Evolutionary conservation across 1,140 invertebrate species (phyloP).

Genomic region (Gonatopus flavifemur): DNA sequence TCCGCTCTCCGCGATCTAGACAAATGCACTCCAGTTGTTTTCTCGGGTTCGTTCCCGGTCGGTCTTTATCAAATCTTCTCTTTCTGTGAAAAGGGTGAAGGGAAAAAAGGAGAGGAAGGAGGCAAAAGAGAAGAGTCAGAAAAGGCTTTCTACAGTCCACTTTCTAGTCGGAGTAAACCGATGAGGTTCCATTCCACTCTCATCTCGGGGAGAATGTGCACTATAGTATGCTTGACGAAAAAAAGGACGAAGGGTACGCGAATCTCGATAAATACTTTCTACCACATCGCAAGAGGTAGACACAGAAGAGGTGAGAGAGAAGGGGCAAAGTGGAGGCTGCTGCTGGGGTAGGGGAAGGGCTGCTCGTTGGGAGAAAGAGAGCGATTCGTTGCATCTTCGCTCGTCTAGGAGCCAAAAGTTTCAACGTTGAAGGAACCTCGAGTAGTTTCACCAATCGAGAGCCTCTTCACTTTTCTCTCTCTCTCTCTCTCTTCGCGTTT

Average conservation of each 20-base stretch:
- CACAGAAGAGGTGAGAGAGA: conserved; percentile 11
- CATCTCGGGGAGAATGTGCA: conserved; percentile 16
- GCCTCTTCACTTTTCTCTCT: conserved; percentile 25
- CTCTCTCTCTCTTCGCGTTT: conserved; percentile 12
- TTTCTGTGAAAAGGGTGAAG: conserved; percentile 3
- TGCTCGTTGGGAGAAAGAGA: background rate
- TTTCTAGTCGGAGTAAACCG: conserved; percentile 33
- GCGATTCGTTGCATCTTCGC: conserved; percentile 27
- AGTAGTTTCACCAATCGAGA: conserved; percentile 38
- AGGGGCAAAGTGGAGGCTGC: background rate
- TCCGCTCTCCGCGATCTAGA: conserved; percentile 45
- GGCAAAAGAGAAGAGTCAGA: conserved; percentile 21
- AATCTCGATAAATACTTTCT: conserved; percentile 44
- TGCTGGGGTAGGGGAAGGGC: background rate
- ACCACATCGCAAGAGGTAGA: conserved; percentile 34
- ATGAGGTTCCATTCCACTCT: conserved; percentile 32
- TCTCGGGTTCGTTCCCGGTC: conserved; percentile 38
- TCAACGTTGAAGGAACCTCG: conserved; percentile 33
- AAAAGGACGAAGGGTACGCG: conserved; percentile 31
- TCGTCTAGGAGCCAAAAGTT: conserved; percentile 31
- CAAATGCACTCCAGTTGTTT: conserved; percentile 54
- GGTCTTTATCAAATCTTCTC: conserved; percentile 51
- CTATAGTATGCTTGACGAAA: conserved; percentile 30
- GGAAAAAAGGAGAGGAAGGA: too few species aligned
- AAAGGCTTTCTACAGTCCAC: conserved; percentile 31